Conservation (phyloP, 2,888 invertebrate genomes). For the Microctonus aethiopoides region DNA sequence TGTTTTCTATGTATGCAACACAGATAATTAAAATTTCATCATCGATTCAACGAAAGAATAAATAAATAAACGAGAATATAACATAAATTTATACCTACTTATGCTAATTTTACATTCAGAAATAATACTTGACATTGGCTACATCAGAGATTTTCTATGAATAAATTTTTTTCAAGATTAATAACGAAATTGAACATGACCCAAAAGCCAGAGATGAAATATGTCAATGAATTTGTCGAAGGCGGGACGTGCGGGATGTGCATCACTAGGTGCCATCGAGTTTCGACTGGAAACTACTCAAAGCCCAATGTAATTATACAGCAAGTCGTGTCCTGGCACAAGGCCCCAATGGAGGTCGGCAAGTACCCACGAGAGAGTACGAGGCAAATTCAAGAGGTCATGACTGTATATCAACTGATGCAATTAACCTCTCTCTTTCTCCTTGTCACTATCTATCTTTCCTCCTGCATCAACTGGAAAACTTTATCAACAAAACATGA, state of each 20-base stretch:
- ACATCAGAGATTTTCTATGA: too few relatives aligned
- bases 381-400: neutral
- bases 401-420: neutral
- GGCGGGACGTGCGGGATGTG: neutral
- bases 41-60: too few relatives aligned
- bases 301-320: constrained; percentile 10
- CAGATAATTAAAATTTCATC: too few relatives aligned
- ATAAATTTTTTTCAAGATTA: neutral
- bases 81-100: too few relatives aligned
- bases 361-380: constrained; percentile 11
- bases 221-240: neutral
- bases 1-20: too few relatives aligned
- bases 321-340: neutral
- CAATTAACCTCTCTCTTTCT: neutral
- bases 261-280: neutral
- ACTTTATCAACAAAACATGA: neutral
- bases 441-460: neutral
- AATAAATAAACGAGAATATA: neutral
- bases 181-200: neutral
- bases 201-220: neutral
- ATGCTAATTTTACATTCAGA: too few relatives aligned
- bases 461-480: neutral
- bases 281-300: constrained; percentile 13
- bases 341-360: constrained; percentile 9
- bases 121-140: too few relatives aligned